Evolutionary conservation across 2,113 vertebrate species (phyloP), one percentile per base, ranked within the genome.

Genomic region (Oxyruncus cristatus): DNA sequence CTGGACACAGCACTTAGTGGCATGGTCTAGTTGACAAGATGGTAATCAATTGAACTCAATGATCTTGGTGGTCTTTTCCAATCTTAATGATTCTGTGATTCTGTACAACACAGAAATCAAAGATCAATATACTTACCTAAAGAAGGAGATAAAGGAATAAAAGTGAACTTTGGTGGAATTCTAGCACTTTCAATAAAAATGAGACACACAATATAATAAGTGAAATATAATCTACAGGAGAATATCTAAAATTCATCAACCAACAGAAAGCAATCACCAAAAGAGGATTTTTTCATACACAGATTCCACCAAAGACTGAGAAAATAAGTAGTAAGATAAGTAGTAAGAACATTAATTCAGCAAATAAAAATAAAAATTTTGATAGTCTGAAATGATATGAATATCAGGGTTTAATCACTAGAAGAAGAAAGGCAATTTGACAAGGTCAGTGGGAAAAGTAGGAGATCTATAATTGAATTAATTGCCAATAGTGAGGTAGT

Each of bases 321-420:
- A 26, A 2, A 65, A 28, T 5, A 53, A 53, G 28, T 53, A 6
- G 4, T 50, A 53, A 30, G 16, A 26, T n/a, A 24, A 88, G 33
- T 21, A 77, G 6, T 14, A 52, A 55, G 9, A 77, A 55, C 9
- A 66, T 27, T 27, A 53, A 92, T 74, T 41, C 15, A 74, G 65
- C 6, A 78, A 66, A 52, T 21, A 66, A 6, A 28, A 5, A 65
- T 68, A 74, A 77, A 39, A 35, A 4, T 7, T 9, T 71, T 68
- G 2, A 24, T 0, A 1, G 10, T 59, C n/a, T 70, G 17, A 72
- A 81, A 67, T 52, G 0, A 56, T 52, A 16, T 47, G 10, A 76
- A 14, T 62, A 81, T 27, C 9, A 19, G 19, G 14, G 21, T 88
- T 62, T 41, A 32, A 56, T 52, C 3, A 13, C 12, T 46, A 46